These are phyloP conservation scores for Andricus grossulariae DNA, from an alignment of 1,140 invertebrate species.

Conservation along the genomic window DNA sequence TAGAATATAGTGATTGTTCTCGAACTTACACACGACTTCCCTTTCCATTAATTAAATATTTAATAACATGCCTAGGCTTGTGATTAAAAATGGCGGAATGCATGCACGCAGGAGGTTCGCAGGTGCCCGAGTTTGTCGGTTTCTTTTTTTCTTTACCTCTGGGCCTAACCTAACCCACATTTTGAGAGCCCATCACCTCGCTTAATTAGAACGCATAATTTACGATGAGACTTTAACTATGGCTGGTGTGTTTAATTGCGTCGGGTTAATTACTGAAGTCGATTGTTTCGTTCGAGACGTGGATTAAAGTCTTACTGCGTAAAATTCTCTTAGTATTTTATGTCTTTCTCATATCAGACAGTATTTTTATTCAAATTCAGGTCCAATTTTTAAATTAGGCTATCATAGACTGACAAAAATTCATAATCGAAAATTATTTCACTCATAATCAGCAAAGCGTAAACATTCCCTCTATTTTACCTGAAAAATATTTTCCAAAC, in stretches of 20 bases:
- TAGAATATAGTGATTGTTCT: no score
- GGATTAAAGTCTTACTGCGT: no score
- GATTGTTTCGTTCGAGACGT: neutral
- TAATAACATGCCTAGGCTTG: neutral
- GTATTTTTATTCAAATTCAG: no score
- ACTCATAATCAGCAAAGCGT: no score
- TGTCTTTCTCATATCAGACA: no score
- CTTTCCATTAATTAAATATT: neutral
- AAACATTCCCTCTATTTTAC: no score
- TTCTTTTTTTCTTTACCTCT: neutral
- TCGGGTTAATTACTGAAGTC: conserved; percentile 4
- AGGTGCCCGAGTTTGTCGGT: neutral
- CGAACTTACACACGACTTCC: no score
- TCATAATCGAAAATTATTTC: no score
- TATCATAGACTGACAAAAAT: no score
- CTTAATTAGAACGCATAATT: conserved; percentile 29
- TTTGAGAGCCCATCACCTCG: neutral
- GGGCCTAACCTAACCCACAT: neutral
- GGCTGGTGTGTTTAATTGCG: neutral
- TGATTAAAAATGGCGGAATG: conserved; percentile 4
- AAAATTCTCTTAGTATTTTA: no score
- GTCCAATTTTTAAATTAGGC: no score
- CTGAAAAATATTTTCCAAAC: no score
- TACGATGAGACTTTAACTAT: neutral
- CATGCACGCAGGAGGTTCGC: neutral